A percentile compares a stretch with the other conserved stretches of the same genome.
phyloP scores from a whole-genome alignment of 1,140 invertebrate genomes.

The Stratiolaelaps scimitus region DNA sequence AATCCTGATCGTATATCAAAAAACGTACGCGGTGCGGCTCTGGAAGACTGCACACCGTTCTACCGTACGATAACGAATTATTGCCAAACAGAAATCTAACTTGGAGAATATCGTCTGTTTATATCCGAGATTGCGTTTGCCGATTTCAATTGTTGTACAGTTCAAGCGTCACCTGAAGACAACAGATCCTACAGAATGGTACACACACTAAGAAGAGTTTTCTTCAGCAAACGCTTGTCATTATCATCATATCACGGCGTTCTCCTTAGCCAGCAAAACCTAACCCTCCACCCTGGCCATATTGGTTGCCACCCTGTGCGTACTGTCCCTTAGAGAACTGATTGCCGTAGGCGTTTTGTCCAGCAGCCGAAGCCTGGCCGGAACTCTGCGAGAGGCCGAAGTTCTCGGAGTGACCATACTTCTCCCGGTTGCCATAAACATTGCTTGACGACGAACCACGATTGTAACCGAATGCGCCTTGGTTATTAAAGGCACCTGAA shows the following conservation, averaged over 20 bases:
- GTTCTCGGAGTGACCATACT: neutral
- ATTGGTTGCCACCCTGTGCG: constrained; percentile 8
- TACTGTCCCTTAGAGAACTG: neutral
- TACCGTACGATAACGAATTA: no score
- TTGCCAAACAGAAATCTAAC: no score
- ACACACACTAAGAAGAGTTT: no score
- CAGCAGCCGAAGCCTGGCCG: neutral
- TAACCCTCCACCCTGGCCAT: neutral
- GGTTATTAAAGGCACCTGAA: constrained; percentile 3
- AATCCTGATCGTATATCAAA: no score
- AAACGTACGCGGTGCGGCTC: no score
- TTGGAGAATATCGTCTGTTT: no score
- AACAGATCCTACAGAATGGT: no score
- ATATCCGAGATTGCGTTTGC: no score
- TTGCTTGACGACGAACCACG: neutral
- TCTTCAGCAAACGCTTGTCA: no score
- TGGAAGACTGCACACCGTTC: no score
- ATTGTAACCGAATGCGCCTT: constrained; percentile 12
- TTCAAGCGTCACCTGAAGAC: no score
- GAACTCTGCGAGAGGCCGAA: constrained; percentile 4
- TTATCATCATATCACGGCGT: neutral
- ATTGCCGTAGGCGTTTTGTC: constrained; percentile 18
- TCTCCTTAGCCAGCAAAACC: neutral
- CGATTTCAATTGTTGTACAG: no score
- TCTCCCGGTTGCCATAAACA: constrained; percentile 15